Percentiles rank a stretch among this genome's conserved stretches.
phyloP scores from a whole-genome alignment of 2,888 invertebrate genomes.

The Aethes cnicana region DNA sequence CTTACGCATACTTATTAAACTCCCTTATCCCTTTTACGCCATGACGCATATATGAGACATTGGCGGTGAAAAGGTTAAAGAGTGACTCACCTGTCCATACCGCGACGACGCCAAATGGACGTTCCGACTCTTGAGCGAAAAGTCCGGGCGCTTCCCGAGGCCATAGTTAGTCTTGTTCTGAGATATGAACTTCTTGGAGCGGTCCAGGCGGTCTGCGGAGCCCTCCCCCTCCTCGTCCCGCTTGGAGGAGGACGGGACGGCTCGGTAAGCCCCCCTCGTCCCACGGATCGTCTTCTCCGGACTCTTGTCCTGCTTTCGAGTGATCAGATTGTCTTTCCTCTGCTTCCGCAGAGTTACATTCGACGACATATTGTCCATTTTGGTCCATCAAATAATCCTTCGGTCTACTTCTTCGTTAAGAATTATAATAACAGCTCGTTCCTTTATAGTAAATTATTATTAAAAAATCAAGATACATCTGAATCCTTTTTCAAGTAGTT shows the following conservation, averaged over 20 bases:
- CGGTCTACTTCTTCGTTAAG: neutral
- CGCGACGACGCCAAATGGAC: slow-evolving; percentile 76
- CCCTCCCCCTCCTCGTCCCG: slow-evolving; percentile 69
- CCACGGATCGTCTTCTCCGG: slow-evolving; percentile 78
- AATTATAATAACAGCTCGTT: slow-evolving; percentile 19
- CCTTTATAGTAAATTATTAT: no score
- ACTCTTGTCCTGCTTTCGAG: slow-evolving; percentile 78
- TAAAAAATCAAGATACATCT: no score
- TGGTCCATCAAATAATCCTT: slow-evolving; percentile 56
- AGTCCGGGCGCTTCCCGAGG: slow-evolving; percentile 75
- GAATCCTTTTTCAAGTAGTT: no score
- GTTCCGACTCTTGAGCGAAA: slow-evolving; percentile 74
- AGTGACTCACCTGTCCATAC: slow-evolving; percentile 74
- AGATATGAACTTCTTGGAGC: slow-evolving; percentile 77
- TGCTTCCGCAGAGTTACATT: slow-evolving; percentile 70
- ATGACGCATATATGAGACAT: no score
- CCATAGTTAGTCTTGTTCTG: slow-evolving; percentile 73
- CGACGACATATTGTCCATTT: slow-evolving; percentile 78
- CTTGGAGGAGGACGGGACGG: slow-evolving; percentile 70
- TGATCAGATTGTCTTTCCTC: slow-evolving; percentile 77
- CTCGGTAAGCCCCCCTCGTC: slow-evolving; percentile 72
- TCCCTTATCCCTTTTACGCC: no score
- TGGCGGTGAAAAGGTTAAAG: neutral
- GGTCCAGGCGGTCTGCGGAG: slow-evolving; percentile 74
- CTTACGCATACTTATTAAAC: no score